Evolutionary conservation across 2,888 invertebrate genomes (phyloP).

Genomic region (Pteria penguin): DNA sequence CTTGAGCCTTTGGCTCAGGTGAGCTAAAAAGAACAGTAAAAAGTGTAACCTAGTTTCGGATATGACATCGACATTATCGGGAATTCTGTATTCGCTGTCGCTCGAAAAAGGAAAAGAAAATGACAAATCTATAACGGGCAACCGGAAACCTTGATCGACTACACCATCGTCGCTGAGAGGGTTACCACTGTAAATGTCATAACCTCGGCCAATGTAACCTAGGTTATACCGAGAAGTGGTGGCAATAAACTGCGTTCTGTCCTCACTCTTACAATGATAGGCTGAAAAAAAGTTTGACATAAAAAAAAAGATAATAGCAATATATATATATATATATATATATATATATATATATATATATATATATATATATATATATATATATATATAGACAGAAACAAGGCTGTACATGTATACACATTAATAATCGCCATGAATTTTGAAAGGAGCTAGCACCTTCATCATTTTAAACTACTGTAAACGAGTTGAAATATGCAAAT

Average conservation of each 20-base stretch:
- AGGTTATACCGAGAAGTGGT: slow-evolving; percentile 22
- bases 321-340: not conserved
- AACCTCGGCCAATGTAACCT: slow-evolving; percentile 35
- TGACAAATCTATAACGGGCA: slow-evolving; percentile 32
- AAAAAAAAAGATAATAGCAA: no score
- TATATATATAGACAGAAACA: no score
- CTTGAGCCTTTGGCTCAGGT: no score
- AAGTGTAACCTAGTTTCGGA: slow-evolving; percentile 30
- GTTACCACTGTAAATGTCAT: slow-evolving; percentile 31
- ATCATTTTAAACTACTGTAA: no score
- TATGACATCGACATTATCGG: slow-evolving; percentile 35
- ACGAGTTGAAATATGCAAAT: no score
- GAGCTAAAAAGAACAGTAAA: no score
- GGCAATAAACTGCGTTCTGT: slow-evolving; percentile 30
- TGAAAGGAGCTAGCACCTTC: no score
- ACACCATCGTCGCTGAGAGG: slow-evolving; percentile 29
- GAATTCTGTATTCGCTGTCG: slow-evolving; percentile 31
- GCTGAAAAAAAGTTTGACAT: no score
- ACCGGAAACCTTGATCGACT: slow-evolving; percentile 35
- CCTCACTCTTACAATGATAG: slow-evolving; percentile 13
- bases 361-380: no score
- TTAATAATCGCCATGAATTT: no score
- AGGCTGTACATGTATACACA: no score
- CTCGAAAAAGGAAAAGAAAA: slow-evolving; percentile 25
- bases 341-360: no score